Evolutionary conservation across 2,888 invertebrate genomes (phyloP).

Genomic region (Chouioia cunea): DNA sequence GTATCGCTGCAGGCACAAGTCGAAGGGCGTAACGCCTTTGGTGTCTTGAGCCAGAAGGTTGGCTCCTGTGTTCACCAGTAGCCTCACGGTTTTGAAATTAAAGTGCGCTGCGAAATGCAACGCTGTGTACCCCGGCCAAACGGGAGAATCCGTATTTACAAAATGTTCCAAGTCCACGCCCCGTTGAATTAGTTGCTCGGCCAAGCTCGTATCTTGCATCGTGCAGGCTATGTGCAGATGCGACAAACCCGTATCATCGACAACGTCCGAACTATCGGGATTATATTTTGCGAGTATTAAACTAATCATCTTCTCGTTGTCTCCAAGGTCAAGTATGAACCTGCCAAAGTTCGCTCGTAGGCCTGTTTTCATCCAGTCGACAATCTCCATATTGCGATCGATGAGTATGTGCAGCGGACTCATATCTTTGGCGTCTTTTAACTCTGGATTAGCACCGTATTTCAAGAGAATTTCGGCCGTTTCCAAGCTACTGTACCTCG

Average conservation of each 20-base stretch:
- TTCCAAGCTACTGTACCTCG: background rate
- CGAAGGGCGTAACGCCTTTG: conserved; percentile 13
- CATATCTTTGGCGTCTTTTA: background rate
- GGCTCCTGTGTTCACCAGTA: conserved; percentile 3
- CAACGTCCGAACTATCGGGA: no score
- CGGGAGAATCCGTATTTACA: background rate
- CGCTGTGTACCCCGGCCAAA: conserved; percentile 16
- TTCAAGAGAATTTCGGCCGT: background rate
- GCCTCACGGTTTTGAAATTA: background rate
- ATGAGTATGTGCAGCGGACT: conserved; percentile 17
- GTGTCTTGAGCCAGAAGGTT: background rate
- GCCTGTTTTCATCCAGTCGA: background rate
- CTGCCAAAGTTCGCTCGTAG: background rate
- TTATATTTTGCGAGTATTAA: background rate
- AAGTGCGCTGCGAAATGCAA: conserved; percentile 21
- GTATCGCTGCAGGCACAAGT: background rate
- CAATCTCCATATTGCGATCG: background rate
- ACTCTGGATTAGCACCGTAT: background rate
- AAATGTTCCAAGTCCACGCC: background rate
- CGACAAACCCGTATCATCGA: conserved; percentile 3
- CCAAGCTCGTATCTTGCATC: background rate
- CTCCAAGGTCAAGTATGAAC: no score
- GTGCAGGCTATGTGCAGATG: conserved; percentile 1
- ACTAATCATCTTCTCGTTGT: conserved; percentile 2
- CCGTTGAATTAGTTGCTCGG: background rate